Percentiles rank a stretch among this genome's conserved stretches.
These are phyloP conservation scores for Ceratosolen fusciceps DNA, from an alignment of 1,140 invertebrate species.

Conservation along the genomic window DNA sequence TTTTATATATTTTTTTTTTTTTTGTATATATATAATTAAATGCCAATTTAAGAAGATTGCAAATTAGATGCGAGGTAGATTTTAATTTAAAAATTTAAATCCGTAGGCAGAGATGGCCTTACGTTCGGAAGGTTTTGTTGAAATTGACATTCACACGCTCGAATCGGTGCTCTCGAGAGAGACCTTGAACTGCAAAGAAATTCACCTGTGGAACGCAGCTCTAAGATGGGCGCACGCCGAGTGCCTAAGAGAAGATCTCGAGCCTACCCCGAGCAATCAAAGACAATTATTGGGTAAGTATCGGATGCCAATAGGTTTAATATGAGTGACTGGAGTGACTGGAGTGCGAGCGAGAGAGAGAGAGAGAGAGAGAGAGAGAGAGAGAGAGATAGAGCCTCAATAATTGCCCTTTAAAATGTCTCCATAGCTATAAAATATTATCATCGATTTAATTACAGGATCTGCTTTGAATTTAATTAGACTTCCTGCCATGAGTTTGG, in stretches of 20 bases:
- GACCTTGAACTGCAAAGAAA: slow-evolving; percentile 92
- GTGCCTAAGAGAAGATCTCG: slow-evolving; percentile 84
- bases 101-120: slow-evolving; percentile 92
- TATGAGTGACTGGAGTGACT: slow-evolving; percentile 14
- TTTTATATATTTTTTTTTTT: too few species aligned
- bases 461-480: slow-evolving; percentile 87
- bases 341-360: too few species aligned
- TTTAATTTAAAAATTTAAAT: slow-evolving; percentile 54
- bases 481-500: slow-evolving; percentile 90
- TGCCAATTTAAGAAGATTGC: too few species aligned
- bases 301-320: not conserved
- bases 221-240: slow-evolving; percentile 90
- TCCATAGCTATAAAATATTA: slow-evolving; percentile 70
- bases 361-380: too few species aligned
- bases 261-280: slow-evolving; percentile 78
- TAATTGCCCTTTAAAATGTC: not conserved
- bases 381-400: not conserved
- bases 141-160: slow-evolving; percentile 91
- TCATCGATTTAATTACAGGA: slow-evolving; percentile 74
- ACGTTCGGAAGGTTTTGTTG: slow-evolving; percentile 92
- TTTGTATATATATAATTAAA: too few species aligned
- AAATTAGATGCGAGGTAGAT: not conserved
- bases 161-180: slow-evolving; percentile 89
- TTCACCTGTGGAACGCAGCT: slow-evolving; percentile 90
- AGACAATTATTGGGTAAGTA: slow-evolving; percentile 63